These are phyloP conservation scores for Nycticebus coucang DNA, from an alignment of 2,113 vertebrate genomes.

Conservation along the genomic window DNA sequence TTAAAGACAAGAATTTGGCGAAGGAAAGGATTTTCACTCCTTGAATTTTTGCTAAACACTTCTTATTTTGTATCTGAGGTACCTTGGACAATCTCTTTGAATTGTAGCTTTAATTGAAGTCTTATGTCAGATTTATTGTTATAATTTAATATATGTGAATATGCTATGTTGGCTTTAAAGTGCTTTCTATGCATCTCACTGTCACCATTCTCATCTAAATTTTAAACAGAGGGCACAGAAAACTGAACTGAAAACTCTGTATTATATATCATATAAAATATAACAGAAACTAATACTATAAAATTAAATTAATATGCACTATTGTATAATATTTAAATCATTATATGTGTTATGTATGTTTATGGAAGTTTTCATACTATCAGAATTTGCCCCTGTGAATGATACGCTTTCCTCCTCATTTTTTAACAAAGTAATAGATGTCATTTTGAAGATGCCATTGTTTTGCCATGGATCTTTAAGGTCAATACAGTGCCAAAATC, in stretches of 20 bases:
- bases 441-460: neutral
- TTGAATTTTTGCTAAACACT: neutral
- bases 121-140: neutral
- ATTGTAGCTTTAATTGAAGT: neutral
- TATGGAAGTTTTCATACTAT: neutral
- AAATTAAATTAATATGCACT: neutral
- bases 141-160: neutral
- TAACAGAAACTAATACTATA: neutral
- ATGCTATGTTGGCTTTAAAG: too few species aligned
- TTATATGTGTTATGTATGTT: neutral
- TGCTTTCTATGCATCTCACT: neutral
- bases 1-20: neutral
- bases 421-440: neutral
- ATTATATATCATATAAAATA: neutral
- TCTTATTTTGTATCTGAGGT: neutral
- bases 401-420: neutral
- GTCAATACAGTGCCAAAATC: neutral
- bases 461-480: neutral
- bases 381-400: neutral
- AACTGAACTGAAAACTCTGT: neutral
- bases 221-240: neutral
- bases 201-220: neutral
- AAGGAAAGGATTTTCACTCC: neutral
- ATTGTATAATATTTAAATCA: neutral
- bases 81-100: neutral